Evolutionary conservation across 2,797 vertebrate species (phyloP).

Genomic region (Ctenopoma multispine): DNA sequence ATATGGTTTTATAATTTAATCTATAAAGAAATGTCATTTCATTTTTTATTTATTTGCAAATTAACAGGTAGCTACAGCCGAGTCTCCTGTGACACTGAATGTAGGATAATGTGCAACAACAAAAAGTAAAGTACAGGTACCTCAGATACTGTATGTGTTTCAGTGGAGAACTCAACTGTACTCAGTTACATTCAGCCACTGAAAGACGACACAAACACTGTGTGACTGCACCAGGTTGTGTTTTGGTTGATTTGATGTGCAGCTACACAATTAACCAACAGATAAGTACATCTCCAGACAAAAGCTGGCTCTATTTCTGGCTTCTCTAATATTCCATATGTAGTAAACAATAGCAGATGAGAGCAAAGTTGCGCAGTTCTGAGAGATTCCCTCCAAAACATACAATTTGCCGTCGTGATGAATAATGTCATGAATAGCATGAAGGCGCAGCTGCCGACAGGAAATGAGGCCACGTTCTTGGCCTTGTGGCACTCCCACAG

Average conservation of each 20-base stretch:
- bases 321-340: slow-evolving; percentile 37
- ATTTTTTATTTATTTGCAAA: no score
- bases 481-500: slow-evolving; percentile 48
- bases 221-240: neutral
- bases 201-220: neutral
- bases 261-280: slow-evolving; percentile 59
- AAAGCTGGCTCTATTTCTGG: slow-evolving; percentile 65
- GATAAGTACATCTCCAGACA: slow-evolving; percentile 57
- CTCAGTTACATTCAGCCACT: neutral
- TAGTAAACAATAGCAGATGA: slow-evolving; percentile 68
- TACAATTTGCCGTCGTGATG: slow-evolving; percentile 46
- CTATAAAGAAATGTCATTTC: no score
- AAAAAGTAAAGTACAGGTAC: no score
- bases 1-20: no score
- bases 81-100: no score
- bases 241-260: slow-evolving; percentile 56
- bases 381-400: slow-evolving; percentile 44
- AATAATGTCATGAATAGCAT: slow-evolving; percentile 65
- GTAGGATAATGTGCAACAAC: no score
- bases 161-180: no score
- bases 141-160: no score
- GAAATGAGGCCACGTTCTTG: slow-evolving; percentile 43
- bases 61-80: no score
- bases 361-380: slow-evolving; percentile 31
- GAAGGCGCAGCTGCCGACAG: slow-evolving; percentile 55